Evolutionary conservation across 37 sponge, comb jelly and placozoan species (phyloP).

Genomic region (Diacarnus erythraeanus): DNA sequence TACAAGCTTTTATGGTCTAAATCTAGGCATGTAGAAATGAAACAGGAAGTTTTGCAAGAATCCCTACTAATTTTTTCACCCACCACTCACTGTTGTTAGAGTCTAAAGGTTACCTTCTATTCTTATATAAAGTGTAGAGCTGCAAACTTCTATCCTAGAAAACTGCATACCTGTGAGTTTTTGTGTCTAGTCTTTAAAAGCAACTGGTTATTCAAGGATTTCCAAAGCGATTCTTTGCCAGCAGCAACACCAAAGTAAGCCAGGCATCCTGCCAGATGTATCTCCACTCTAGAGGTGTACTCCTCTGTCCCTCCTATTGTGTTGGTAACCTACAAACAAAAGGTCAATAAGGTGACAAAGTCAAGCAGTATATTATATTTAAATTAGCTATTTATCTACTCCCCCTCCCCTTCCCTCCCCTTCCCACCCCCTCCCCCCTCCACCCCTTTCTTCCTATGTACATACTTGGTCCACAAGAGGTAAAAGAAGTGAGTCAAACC

Average conservation of each 20-base stretch:
- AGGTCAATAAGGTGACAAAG: neutral
- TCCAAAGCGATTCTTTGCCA: conserved; percentile 80
- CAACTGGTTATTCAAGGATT: conserved; percentile 83
- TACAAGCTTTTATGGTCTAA: neutral
- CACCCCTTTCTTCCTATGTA: neutral
- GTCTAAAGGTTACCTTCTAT: neutral
- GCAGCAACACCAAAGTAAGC: conserved; percentile 87
- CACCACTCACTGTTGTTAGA: neutral
- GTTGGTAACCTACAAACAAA: conserved; percentile 35
- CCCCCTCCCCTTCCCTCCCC: neutral
- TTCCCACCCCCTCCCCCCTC: neutral
- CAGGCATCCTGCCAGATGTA: conserved; percentile 75
- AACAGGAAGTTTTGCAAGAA: too few relatives aligned
- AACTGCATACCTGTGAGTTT: conserved; percentile 45
- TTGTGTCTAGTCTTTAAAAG: conserved; percentile 73
- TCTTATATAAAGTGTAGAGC: neutral
- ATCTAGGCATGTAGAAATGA: neutral
- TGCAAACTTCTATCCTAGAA: neutral
- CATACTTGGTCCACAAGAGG: conserved; percentile 74
- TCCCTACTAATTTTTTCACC: neutral
- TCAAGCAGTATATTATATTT: too few relatives aligned
- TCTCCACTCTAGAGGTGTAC: conserved; percentile 26
- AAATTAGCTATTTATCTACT: too few relatives aligned
- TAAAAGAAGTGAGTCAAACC: conserved; percentile 59
- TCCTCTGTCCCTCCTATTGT: conserved; percentile 18